Evolutionary conservation across 2,797 vertebrate species (phyloP).

Genomic region (Urophycis tenuis): DNA sequence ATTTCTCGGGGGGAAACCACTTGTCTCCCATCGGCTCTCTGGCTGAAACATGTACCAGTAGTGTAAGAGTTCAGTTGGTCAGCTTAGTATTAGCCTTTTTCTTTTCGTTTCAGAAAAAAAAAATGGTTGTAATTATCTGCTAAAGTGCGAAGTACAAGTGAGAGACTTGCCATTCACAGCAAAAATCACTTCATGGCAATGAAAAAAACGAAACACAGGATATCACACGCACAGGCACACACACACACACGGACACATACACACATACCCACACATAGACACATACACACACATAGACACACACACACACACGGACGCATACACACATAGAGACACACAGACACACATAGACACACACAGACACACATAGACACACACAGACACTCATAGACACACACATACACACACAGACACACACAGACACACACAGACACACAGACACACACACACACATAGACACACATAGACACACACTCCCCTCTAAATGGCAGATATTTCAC

Average conservation of each 20-base stretch:
- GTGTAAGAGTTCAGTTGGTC: neutral
- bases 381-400: slow-evolving; percentile 6
- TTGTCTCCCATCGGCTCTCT: neutral
- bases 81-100: neutral
- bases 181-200: slow-evolving; percentile 17
- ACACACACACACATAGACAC: too few species aligned
- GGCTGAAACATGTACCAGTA: neutral
- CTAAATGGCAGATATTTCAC: slow-evolving; percentile 57
- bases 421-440: slow-evolving; percentile 25
- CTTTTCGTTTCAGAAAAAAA: slow-evolving; percentile 23
- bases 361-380: neutral
- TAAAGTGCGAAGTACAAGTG: slow-evolving; percentile 35
- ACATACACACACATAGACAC: slow-evolving; percentile 24
- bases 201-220: neutral
- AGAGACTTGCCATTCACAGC: slow-evolving; percentile 42
- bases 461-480: too few species aligned
- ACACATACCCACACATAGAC: slow-evolving; percentile 18
- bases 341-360: slow-evolving; percentile 25
- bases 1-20: neutral
- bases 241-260: neutral
- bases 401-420: slow-evolving; percentile 22
- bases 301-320: slow-evolving; percentile 29
- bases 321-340: neutral
- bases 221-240: slow-evolving; percentile 1
- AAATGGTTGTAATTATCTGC: slow-evolving; percentile 42